Percentiles rank a stretch among this genome's conserved stretches.
Evolutionary conservation across 2,888 invertebrate genomes (phyloP).

Genomic region (Tetragnatha montana): DNA sequence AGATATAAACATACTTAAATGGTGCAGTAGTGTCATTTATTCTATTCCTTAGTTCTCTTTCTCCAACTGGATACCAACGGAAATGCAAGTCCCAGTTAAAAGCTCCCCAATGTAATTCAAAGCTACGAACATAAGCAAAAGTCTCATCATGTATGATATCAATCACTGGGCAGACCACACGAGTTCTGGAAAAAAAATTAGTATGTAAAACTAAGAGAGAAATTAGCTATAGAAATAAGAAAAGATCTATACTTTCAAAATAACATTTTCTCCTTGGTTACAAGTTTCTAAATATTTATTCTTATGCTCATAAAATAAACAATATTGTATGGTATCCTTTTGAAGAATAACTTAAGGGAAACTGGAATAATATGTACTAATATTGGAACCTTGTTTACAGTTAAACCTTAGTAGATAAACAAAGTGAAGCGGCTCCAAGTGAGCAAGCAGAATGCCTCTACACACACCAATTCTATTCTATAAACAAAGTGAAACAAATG

Average conservation of each 20-base stretch:
- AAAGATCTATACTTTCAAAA: neutral
- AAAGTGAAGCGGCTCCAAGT: no score
- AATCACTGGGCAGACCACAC: slow-evolving; percentile 89
- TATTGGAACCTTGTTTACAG: no score
- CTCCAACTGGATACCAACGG: slow-evolving; percentile 77
- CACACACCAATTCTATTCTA: no score
- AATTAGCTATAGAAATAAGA: neutral
- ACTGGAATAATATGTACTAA: no score
- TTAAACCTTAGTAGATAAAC: no score
- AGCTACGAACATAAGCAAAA: slow-evolving; percentile 94
- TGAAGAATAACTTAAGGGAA: no score
- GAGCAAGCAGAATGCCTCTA: no score
- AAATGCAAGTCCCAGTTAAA: slow-evolving; percentile 98
- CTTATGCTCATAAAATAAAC: no score
- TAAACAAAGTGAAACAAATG: no score
- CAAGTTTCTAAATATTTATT: no score
- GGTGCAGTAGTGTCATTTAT: slow-evolving; percentile 82
- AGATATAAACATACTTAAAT: slow-evolving; percentile 77
- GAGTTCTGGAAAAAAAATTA: slow-evolving; percentile 76
- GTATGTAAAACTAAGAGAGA: neutral
- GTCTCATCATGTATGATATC: slow-evolving; percentile 97
- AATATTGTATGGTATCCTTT: no score
- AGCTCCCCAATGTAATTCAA: slow-evolving; percentile 97
- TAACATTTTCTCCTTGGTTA: no score
- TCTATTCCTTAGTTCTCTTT: slow-evolving; percentile 62